Evolutionary conservation across 2,113 vertebrate species (phyloP).

Genomic region (Hystrix cristata): DNA sequence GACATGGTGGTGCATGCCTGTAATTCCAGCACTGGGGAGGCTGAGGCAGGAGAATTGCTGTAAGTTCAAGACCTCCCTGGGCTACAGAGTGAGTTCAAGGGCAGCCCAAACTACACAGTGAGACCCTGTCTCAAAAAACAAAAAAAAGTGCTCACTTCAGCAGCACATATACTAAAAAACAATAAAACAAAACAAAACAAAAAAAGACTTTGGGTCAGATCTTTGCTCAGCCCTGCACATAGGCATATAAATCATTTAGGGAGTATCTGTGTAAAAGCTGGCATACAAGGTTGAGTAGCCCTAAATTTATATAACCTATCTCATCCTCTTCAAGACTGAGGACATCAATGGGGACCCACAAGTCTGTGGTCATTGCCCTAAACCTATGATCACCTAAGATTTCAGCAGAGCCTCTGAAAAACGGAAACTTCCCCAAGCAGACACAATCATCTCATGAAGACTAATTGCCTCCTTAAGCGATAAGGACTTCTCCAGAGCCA

Average conservation of each 20-base stretch:
- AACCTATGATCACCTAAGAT: background rate
- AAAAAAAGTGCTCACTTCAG: too few species aligned
- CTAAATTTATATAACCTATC: background rate
- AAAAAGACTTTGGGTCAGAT: background rate
- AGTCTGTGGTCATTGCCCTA: background rate
- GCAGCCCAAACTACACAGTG: too few species aligned
- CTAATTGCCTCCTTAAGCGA: background rate
- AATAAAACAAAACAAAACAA: too few species aligned
- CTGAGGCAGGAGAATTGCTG: too few species aligned
- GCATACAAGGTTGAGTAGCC: background rate
- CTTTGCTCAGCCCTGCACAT: background rate
- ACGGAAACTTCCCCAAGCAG: background rate
- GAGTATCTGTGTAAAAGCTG: background rate
- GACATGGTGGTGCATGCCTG: too few species aligned
- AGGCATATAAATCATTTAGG: background rate
- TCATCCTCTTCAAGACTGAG: background rate
- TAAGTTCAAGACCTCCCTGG: too few species aligned
- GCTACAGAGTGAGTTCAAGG: too few species aligned
- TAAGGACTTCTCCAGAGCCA: background rate
- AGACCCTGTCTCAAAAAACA: too few species aligned
- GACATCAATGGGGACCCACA: background rate
- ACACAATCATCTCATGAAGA: background rate
- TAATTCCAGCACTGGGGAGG: too few species aligned
- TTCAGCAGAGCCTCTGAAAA: background rate
- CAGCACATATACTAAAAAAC: too few species aligned